A percentile compares a stretch with the other conserved stretches of the same genome.
Conservation (phyloP, 1,140 invertebrate genomes). For the Ganaspis sp. region DNA sequence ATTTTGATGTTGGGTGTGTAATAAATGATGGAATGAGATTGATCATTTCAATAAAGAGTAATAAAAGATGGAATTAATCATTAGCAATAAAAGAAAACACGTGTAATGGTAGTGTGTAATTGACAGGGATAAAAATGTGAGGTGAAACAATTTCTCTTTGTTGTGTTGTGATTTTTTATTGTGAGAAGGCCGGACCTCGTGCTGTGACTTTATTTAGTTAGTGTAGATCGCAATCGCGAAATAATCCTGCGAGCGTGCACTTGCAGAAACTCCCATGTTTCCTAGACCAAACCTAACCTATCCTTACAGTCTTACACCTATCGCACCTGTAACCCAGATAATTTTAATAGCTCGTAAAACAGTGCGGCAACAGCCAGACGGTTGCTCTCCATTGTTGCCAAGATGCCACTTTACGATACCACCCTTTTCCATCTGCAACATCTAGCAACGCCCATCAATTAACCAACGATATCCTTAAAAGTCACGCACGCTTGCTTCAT, state of each 20-base stretch:
- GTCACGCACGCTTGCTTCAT: neutral
- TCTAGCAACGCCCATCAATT: slow-evolving; percentile 3
- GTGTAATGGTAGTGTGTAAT: neutral
- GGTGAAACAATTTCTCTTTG: slow-evolving; percentile 28
- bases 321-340: slow-evolving; percentile 30
- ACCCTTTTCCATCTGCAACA: neutral
- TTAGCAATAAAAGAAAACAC: neutral
- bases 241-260: slow-evolving; percentile 18
- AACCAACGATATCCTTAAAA: neutral
- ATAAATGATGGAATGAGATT: too few relatives aligned
- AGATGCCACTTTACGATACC: slow-evolving; percentile 33
- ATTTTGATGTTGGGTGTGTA: too few relatives aligned
- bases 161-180: slow-evolving; percentile 32
- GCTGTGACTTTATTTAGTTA: slow-evolving; percentile 19
- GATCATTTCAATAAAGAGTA: too few relatives aligned
- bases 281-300: slow-evolving; percentile 16
- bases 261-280: slow-evolving; percentile 13
- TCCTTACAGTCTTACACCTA: neutral
- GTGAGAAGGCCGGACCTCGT: slow-evolving; percentile 41
- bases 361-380: slow-evolving; percentile 2
- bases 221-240: slow-evolving; percentile 12
- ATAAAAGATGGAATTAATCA: slow-evolving; percentile 10
- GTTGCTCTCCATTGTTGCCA: slow-evolving; percentile 18
- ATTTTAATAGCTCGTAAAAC: slow-evolving; percentile 30
- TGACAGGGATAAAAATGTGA: slow-evolving; percentile 7